phyloP scores from a whole-genome alignment of 2,797 vertebrate species.

The Sorex maritimensis region DNA sequence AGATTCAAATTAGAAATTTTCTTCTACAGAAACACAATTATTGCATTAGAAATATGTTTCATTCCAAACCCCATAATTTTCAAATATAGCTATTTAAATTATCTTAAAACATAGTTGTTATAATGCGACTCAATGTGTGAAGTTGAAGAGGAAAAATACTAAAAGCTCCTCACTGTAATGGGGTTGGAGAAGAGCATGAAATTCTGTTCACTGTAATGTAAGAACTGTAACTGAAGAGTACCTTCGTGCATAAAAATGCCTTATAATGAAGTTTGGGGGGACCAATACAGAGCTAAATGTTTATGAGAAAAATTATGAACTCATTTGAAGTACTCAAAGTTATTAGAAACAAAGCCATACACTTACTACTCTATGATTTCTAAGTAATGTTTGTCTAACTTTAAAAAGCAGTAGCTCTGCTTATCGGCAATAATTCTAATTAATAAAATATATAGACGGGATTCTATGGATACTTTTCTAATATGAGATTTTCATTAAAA shows the following conservation, averaged over 20 bases:
- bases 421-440: background rate
- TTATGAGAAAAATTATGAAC: constrained; percentile 25
- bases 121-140: constrained; percentile 60
- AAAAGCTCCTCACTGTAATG: background rate
- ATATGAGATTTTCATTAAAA: background rate
- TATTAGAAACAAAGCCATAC: background rate
- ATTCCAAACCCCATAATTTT: constrained; percentile 55
- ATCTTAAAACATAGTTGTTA: constrained; percentile 49
- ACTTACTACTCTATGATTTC: background rate
- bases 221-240: background rate
- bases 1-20: background rate
- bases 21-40: constrained; percentile 64
- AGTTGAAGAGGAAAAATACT: constrained; percentile 31
- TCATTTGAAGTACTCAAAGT: background rate
- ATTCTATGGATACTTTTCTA: background rate
- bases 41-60: constrained; percentile 67
- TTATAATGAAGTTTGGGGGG: constrained; percentile 16
- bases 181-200: constrained; percentile 10
- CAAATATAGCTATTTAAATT: constrained; percentile 66
- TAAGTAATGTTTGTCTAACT: background rate
- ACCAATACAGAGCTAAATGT: background rate
- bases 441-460: background rate
- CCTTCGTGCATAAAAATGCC: background rate
- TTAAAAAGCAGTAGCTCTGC: constrained; percentile 16
- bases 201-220: constrained; percentile 11